Base-by-base conservation (phyloP, 2,888 invertebrate species). In the Apeira syringaria region DNA sequence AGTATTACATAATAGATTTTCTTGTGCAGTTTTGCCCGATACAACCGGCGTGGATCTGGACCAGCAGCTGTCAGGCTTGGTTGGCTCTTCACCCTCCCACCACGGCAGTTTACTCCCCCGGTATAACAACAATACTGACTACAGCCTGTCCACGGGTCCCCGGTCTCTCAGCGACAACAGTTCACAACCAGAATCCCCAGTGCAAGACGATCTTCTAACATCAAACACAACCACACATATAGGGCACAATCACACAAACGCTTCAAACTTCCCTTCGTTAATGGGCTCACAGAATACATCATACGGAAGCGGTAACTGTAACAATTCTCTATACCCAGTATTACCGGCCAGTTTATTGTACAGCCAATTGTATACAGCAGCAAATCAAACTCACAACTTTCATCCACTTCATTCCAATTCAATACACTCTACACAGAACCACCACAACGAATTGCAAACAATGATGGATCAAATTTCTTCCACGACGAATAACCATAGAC, bases 101-200 rank as follows among this genome's bases (percentile, higher is more conserved):
- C 91, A 80, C 80, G 76, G 91, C 8, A 91, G 92, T n/a, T 80
- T 94, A 5, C 92, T 94, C 36, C 94, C 94, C 3, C 91, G 94
- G 3, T 94, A 94, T 74, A 91, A 93, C 50, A 92, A 94, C 75
- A 85, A 92, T 57, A 74, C 91, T 1, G 92, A 95, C 70, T 94
- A 95, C 83, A 90, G 93, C 58, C 87, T 93, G 53, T 90, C 92
- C 40, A 90, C 91, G 10, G 93, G 94, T 1, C 95, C 96, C 0
- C 89, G 96, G 26, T 96, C 96, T 7, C 81, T 96, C 15, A 95
- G 95, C 59, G 96, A 96, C 74, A 94, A 94, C 69, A 96, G 95
- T 24, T 96, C 95, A 20, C 94, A 95, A 49, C 95, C 95, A 2
- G 95, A 96, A 68, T 95, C 95, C 22, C 95, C 95, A 1, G 95